Conservation (phyloP, 2,113 vertebrate species). For the Paralichthys olivaceus region DNA sequence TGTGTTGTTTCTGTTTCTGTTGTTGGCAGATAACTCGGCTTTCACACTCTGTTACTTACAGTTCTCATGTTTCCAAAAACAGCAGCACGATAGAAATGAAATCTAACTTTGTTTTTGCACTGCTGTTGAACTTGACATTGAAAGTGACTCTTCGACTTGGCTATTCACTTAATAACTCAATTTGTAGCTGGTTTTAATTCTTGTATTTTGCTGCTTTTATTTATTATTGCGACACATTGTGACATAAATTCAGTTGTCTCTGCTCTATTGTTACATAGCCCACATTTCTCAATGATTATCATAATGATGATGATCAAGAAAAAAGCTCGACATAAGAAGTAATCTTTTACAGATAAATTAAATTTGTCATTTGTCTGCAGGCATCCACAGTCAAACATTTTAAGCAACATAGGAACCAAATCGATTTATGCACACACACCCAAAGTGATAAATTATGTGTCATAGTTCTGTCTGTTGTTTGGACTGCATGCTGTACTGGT, state of each 20-base stretch:
- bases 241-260: neutral
- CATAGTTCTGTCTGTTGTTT: no score
- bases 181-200: neutral
- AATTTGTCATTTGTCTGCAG: no score
- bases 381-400: no score
- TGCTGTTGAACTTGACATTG: constrained; percentile 6
- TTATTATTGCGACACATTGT: neutral
- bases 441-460: no score
- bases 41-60: constrained; percentile 15
- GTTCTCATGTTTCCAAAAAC: constrained; percentile 19
- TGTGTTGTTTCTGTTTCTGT: constrained; percentile 20
- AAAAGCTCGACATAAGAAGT: no score
- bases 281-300: neutral
- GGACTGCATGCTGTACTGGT: no score
- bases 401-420: no score
- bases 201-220: neutral
- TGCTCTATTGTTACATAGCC: neutral
- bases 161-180: neutral
- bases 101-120: constrained; percentile 16
- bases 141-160: constrained; percentile 2
- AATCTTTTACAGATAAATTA: no score
- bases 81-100: constrained; percentile 26
- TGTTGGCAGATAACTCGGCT: constrained; percentile 34
- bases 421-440: no score
- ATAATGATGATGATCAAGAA: neutral